Evolutionary conservation across 2,113 vertebrate species (phyloP).

Genomic region (Podiceps cristatus): DNA sequence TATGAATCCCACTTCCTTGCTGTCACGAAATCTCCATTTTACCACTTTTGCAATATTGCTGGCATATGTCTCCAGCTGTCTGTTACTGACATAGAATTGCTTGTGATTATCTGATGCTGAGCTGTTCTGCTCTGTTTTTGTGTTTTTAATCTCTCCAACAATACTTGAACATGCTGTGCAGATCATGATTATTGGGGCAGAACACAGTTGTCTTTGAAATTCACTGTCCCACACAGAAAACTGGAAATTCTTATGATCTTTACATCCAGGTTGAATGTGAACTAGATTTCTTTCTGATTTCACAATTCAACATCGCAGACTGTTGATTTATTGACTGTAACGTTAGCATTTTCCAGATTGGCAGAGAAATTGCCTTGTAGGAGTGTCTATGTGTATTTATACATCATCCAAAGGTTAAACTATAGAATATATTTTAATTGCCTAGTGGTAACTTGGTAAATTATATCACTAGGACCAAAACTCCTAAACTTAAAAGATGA

Average conservation of each 20-base stretch:
- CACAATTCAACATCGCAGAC: conserved; percentile 1
- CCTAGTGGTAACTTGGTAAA: conserved; percentile 7
- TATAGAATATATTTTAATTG: conserved; percentile 38
- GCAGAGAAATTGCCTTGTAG: conserved; percentile 52
- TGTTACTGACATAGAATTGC: conserved; percentile 58
- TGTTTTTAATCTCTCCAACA: conserved; percentile 61
- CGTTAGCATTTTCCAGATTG: conserved; percentile 39
- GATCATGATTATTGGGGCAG: conserved; percentile 1
- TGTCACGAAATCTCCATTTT: conserved; percentile 58
- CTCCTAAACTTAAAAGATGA: background rate
- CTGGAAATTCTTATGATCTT: conserved; percentile 8
- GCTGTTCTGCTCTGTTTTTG: conserved; percentile 49
- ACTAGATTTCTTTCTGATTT: conserved; percentile 25
- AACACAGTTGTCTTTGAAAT: conserved; percentile 20
- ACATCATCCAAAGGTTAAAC: conserved; percentile 37
- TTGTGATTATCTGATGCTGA: conserved; percentile 70
- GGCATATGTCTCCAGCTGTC: conserved; percentile 64
- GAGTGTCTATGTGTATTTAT: conserved; percentile 39
- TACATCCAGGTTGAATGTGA: background rate
- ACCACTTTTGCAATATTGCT: conserved; percentile 50
- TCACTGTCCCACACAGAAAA: conserved; percentile 29
- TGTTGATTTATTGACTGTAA: conserved; percentile 55
- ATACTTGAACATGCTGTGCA: conserved; percentile 35
- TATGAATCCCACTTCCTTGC: conserved; percentile 35
- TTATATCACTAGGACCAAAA: background rate